Percentiles rank a stretch among this genome's conserved stretches.
Evolutionary conservation across 92 coral and sea anemone species (phyloP).

Genomic region (Virgularia gustaviana): DNA sequence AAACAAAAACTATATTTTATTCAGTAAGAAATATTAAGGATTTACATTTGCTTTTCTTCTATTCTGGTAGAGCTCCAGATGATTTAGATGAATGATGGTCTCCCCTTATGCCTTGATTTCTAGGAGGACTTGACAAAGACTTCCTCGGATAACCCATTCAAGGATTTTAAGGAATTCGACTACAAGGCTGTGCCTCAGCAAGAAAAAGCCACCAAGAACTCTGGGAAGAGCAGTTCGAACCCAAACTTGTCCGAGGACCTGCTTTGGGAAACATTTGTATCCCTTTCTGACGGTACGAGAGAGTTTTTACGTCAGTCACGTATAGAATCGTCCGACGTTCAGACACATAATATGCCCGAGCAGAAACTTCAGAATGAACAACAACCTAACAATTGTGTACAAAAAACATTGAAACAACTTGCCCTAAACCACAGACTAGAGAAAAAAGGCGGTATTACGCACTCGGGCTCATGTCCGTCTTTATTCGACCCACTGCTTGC

Average conservation of each 20-base stretch:
- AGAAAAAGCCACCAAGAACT: background rate
- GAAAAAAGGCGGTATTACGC: background rate
- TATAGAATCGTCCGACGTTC: background rate
- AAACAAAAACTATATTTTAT: no score
- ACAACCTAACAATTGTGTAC: background rate
- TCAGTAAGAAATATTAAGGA: no score
- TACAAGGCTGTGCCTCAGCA: background rate
- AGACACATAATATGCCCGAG: background rate
- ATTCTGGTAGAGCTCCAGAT: no score
- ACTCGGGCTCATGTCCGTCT: conserved; percentile 18
- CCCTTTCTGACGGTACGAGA: conserved; percentile 18
- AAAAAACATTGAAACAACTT: conserved; percentile 20
- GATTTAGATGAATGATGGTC: no score
- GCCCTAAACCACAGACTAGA: conserved; percentile 15
- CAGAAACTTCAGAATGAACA: background rate
- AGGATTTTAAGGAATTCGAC: conserved; percentile 8
- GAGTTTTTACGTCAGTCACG: conserved; percentile 21
- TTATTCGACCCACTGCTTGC: conserved; percentile 21
- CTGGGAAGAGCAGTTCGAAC: background rate
- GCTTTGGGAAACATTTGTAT: conserved; percentile 2
- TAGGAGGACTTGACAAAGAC: no score
- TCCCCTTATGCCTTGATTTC: conserved; percentile 13
- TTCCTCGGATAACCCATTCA: conserved; percentile 15
- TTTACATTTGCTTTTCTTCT: no score
- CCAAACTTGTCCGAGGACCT: background rate